Conservation (phyloP, 2,113 vertebrate genomes). For the Heptranchias perlo region DNA sequence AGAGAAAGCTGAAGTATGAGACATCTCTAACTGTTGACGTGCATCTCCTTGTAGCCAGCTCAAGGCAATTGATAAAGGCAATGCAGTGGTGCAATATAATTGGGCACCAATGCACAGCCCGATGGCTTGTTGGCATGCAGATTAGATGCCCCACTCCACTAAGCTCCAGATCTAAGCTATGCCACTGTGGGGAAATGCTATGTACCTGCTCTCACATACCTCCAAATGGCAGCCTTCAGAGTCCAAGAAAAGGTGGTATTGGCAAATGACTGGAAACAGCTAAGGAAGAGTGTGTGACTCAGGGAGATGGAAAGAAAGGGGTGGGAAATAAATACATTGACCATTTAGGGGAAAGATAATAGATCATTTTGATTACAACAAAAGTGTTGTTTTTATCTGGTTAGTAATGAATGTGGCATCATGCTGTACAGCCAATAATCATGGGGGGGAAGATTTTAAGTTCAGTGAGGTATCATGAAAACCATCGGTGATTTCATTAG, state of each 20-base stretch:
- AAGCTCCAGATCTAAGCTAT: not conserved
- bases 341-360: not conserved
- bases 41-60: too few relatives aligned
- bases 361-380: not conserved
- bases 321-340: not conserved
- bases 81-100: not conserved
- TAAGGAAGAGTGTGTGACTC: not conserved
- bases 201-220: not conserved
- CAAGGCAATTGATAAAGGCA: not conserved
- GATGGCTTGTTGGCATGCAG: not conserved
- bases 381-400: not conserved
- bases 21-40: not conserved
- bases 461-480: not conserved
- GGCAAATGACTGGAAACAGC: not conserved
- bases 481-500: not conserved
- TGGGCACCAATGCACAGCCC: too few relatives aligned
- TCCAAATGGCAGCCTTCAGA: not conserved
- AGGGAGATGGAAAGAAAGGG: not conserved
- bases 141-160: not conserved
- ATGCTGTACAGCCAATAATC: not conserved
- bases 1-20: not conserved
- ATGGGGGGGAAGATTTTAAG: not conserved
- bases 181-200: not conserved
- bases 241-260: not conserved
- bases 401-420: not conserved